Conservation (phyloP, 1,140 invertebrate genomes). For the Stegodyphus dumicola region DNA sequence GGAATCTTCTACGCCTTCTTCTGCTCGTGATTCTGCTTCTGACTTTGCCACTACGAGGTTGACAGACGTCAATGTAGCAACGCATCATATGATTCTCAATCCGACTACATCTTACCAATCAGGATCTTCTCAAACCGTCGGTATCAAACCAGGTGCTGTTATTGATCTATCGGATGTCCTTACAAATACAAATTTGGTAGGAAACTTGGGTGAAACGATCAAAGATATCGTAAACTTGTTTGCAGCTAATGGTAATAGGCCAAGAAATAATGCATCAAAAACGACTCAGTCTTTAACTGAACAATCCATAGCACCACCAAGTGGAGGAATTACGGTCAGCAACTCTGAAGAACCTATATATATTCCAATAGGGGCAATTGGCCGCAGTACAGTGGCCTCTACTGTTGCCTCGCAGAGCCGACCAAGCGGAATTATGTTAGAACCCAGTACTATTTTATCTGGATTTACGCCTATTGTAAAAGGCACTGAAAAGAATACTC, state of each 20-base stretch:
- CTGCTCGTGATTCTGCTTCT: conserved; percentile 35
- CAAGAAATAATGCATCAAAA: conserved; percentile 14
- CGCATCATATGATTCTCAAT: conserved; percentile 32
- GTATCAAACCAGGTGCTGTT: conserved; percentile 63
- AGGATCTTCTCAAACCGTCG: conserved; percentile 36
- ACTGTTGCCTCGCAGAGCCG: background rate
- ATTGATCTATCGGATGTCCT: conserved; percentile 65
- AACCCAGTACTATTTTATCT: conserved; percentile 36
- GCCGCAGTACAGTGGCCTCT: conserved; percentile 34
- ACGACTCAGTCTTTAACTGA: conserved; percentile 4
- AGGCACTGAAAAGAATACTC: background rate
- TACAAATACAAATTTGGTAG: conserved; percentile 63
- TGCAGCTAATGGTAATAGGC: conserved; percentile 61
- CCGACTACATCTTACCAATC: conserved; percentile 45
- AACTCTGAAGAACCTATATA: conserved; percentile 62
- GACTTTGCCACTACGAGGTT: conserved; percentile 45
- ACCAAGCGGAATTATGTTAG: conserved; percentile 1
- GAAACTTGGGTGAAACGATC: conserved; percentile 64
- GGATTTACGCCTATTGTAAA: conserved; percentile 57
- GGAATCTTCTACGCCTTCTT: conserved; percentile 35
- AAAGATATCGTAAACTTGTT: conserved; percentile 65
- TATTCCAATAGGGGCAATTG: conserved; percentile 63
- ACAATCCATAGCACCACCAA: conserved; percentile 44
- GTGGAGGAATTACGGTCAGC: conserved; percentile 61
- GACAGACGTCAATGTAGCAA: conserved; percentile 49